Percentiles rank a stretch among this genome's conserved stretches.
Conservation (phyloP, 2,113 vertebrate genomes). For the Lamprotornis superbus region DNA sequence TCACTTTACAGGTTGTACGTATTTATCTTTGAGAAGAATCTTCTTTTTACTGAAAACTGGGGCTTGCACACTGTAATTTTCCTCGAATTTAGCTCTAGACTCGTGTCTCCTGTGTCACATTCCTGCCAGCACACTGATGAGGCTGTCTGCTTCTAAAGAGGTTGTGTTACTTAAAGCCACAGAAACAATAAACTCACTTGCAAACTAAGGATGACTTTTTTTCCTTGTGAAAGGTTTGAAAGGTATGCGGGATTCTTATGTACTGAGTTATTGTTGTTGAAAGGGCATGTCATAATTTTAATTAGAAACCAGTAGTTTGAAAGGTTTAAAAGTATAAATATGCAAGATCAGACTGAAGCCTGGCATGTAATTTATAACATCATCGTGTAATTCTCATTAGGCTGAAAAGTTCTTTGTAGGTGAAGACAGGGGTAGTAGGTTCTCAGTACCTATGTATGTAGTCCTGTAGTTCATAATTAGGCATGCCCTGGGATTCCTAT, state of each 20-base stretch:
- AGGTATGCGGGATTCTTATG: neutral
- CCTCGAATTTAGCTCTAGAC: neutral
- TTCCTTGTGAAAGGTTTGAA: constrained; percentile 3
- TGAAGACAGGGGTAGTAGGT: neutral
- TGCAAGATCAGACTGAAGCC: neutral
- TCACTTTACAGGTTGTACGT: neutral
- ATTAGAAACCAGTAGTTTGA: constrained; percentile 28
- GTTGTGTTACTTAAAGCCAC: neutral
- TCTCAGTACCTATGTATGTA: neutral
- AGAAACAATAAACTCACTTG: constrained; percentile 12
- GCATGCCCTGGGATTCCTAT: neutral
- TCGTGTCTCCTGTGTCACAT: neutral
- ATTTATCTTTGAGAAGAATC: neutral
- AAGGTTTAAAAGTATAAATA: constrained; percentile 1
- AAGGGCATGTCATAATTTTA: constrained; percentile 19
- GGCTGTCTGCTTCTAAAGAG: neutral
- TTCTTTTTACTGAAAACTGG: neutral
- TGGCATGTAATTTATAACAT: neutral
- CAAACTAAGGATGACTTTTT: constrained; percentile 1
- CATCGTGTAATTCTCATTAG: neutral
- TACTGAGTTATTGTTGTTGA: neutral
- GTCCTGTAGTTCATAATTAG: neutral
- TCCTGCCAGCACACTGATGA: neutral
- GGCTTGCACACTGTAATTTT: neutral
- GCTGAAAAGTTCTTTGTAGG: neutral